Evolutionary conservation across 2,888 invertebrate species (phyloP).

Genomic region (Pediacus dermestoides): DNA sequence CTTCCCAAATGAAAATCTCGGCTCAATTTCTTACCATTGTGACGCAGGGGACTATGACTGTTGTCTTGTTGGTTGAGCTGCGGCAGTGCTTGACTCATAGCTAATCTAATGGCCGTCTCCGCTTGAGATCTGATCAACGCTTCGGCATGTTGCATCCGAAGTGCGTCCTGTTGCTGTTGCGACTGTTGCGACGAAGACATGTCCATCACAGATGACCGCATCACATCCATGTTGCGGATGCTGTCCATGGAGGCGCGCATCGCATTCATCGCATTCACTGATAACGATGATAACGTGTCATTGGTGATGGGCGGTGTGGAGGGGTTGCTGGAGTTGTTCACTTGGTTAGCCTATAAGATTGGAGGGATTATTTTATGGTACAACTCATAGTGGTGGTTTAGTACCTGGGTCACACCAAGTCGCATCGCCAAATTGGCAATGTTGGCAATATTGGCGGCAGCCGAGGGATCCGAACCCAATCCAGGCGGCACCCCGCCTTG

Average conservation of each 20-base stretch:
- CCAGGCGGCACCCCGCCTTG: conserved; percentile 60
- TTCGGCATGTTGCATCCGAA: conserved; percentile 65
- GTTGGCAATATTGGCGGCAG: conserved; percentile 68
- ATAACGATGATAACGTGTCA: conserved; percentile 49
- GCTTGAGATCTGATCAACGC: conserved; percentile 80
- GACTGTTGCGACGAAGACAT: conserved; percentile 45
- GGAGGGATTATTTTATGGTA: not conserved
- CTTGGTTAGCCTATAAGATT: conserved; percentile 46
- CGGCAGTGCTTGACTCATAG: conserved; percentile 64
- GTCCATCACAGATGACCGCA: conserved; percentile 54
- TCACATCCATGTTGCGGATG: conserved; percentile 53
- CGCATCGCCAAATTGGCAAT: conserved; percentile 71
- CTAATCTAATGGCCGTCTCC: conserved; percentile 77
- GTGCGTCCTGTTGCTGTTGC: conserved; percentile 47
- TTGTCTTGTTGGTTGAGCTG: conserved; percentile 49
- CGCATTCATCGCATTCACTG: conserved; percentile 58
- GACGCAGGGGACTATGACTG: conserved; percentile 46
- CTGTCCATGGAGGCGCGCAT: conserved; percentile 60
- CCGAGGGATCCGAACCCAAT: conserved; percentile 52
- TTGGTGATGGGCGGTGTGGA: conserved; percentile 50
- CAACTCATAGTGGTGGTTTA: not conserved
- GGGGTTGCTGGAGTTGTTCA: conserved; percentile 49
- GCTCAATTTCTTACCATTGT: conserved; percentile 48
- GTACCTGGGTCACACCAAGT: conserved; percentile 53
- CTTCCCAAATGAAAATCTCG: no score